A percentile compares a stretch with the other conserved stretches of the same genome.
phyloP scores from a whole-genome alignment of 2,113 vertebrate species.

The Gila orcuttii region DNA sequence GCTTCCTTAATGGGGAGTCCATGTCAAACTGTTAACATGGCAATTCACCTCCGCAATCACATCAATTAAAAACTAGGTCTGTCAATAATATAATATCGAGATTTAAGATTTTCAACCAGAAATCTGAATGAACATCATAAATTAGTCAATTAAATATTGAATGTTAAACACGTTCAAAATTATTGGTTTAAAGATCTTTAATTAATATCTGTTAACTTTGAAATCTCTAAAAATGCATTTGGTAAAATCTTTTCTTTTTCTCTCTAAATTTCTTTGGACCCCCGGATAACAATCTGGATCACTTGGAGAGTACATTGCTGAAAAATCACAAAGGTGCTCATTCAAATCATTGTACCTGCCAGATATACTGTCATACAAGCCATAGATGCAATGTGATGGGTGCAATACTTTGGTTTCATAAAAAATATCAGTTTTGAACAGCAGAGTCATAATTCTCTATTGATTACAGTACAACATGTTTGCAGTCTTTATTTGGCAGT shows the following conservation, averaged over 20 bases:
- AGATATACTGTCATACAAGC: conserved; percentile 51
- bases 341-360: background rate
- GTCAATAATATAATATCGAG: background rate
- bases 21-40: background rate
- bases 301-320: background rate
- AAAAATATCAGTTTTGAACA: background rate
- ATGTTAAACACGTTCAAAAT: background rate
- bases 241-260: background rate
- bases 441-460: background rate
- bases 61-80: background rate
- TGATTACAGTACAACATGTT: too few species aligned
- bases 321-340: conserved; percentile 1
- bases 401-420: background rate
- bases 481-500: background rate
- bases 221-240: background rate
- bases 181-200: background rate
- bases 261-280: background rate
- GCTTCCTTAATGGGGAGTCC: background rate
- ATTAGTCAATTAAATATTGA: background rate
- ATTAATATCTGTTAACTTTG: background rate
- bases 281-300: background rate
- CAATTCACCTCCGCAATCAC: background rate
- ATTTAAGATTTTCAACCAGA: background rate
- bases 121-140: background rate
- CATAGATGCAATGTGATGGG: conserved; percentile 49